Conservation (phyloP, 2,888 invertebrate species). For the Netelia melanura region DNA sequence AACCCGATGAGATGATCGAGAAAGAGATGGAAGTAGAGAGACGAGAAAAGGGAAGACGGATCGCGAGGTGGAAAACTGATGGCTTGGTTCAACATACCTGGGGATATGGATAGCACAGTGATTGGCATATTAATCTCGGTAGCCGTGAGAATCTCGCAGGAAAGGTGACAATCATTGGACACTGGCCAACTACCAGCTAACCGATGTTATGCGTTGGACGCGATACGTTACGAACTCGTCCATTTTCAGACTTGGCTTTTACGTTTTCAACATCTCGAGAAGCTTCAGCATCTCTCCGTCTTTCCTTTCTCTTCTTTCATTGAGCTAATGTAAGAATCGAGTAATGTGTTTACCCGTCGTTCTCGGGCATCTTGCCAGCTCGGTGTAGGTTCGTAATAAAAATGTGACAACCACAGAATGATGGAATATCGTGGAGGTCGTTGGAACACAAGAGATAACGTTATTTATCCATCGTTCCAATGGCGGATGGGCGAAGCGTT, state of each 20-base stretch:
- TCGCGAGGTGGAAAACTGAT: conserved; percentile 21
- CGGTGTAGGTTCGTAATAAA: conserved; percentile 73
- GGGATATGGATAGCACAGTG: background rate
- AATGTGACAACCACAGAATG: conserved; percentile 75
- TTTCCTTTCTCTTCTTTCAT: conserved; percentile 38
- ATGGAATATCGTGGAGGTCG: conserved; percentile 72
- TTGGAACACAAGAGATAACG: conserved; percentile 39
- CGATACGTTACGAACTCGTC: conserved; percentile 35
- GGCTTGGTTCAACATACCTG: conserved; percentile 24
- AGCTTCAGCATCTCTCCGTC: conserved; percentile 6
- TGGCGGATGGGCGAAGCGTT: background rate
- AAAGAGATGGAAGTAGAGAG: background rate
- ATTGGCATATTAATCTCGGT: conserved; percentile 1
- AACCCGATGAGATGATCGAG: conserved; percentile 44
- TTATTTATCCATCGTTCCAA: conserved; percentile 40
- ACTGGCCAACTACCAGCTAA: conserved; percentile 19
- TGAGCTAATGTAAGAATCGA: conserved; percentile 76
- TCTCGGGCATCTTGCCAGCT: conserved; percentile 13
- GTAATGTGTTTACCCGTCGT: conserved; percentile 75
- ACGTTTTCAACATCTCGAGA: conserved; percentile 36
- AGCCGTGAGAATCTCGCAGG: background rate
- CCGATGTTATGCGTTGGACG: conserved; percentile 13
- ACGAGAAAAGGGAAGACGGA: conserved; percentile 48
- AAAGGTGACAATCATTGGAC: conserved; percentile 12
- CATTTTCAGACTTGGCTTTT: conserved; percentile 47